These are phyloP conservation scores for Burhinus bistriatus DNA, from an alignment of 2,113 vertebrate genomes.

Conservation along the genomic window DNA sequence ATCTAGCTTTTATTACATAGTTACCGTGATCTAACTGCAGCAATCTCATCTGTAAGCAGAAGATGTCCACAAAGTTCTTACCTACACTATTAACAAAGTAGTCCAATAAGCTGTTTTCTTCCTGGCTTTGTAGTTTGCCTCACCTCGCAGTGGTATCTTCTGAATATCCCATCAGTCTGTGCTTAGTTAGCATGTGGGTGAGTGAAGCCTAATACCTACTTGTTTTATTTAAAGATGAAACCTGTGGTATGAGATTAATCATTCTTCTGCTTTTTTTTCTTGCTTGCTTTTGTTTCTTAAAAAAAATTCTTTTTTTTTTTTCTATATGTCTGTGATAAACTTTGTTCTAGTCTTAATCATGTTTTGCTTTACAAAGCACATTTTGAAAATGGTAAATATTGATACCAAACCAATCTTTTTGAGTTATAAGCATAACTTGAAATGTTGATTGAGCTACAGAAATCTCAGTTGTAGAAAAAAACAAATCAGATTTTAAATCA, in stretches of 20 bases:
- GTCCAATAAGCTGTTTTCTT: constrained; percentile 76
- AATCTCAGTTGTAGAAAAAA: not conserved
- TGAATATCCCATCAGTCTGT: constrained; percentile 76
- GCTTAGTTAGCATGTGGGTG: constrained; percentile 79
- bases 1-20: not conserved
- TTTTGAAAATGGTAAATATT: not conserved
- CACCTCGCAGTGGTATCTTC: constrained; percentile 82
- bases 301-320: too few relatives aligned
- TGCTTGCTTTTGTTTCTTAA: not conserved
- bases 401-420: not conserved
- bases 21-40: not conserved
- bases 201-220: constrained; percentile 71
- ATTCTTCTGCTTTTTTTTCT: not conserved
- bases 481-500: not conserved
- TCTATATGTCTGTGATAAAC: not conserved
- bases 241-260: constrained; percentile 6
- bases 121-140: constrained; percentile 82
- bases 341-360: not conserved
- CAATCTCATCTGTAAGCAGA: not conserved
- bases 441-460: not conserved
- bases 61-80: not conserved
- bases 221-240: constrained; percentile 38
- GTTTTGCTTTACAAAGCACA: not conserved
- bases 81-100: constrained; percentile 51
- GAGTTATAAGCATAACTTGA: not conserved